phyloP scores from a whole-genome alignment of 2,797 vertebrate species.

The Enoplosus armatus region DNA sequence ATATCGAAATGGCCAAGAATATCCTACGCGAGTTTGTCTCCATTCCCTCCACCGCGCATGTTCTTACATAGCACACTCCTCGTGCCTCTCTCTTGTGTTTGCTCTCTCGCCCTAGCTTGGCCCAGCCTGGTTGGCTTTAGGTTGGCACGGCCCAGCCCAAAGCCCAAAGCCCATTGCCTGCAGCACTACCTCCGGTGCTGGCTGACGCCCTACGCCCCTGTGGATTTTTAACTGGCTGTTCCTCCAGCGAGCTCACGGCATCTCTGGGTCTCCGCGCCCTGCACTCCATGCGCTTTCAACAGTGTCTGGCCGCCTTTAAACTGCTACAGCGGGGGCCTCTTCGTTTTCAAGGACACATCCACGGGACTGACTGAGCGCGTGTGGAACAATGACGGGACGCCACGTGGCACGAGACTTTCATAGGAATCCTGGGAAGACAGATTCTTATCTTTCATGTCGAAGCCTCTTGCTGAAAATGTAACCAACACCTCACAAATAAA shows the following conservation, averaged over 20 bases:
- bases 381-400: slow-evolving; percentile 24
- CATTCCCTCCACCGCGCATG: slow-evolving; percentile 92
- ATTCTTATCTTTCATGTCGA: slow-evolving; percentile 65
- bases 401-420: slow-evolving; percentile 29
- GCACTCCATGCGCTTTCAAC: slow-evolving; percentile 79
- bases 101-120: slow-evolving; percentile 71
- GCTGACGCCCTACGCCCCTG: slow-evolving; percentile 60
- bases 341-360: slow-evolving; percentile 44
- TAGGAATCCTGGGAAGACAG: slow-evolving; percentile 54
- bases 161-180: slow-evolving; percentile 60
- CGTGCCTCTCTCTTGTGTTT: slow-evolving; percentile 27
- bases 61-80: slow-evolving; percentile 92
- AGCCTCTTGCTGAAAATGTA: slow-evolving; percentile 80
- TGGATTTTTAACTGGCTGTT: slow-evolving; percentile 71
- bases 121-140: slow-evolving; percentile 60
- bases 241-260: slow-evolving; percentile 62
- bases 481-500: slow-evolving; percentile 80
- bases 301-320: slow-evolving; percentile 67
- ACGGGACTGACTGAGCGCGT: slow-evolving; percentile 18
- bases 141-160: slow-evolving; percentile 52
- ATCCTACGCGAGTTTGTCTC: slow-evolving; percentile 98
- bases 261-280: slow-evolving; percentile 67
- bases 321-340: slow-evolving; percentile 56
- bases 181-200: slow-evolving; percentile 66
- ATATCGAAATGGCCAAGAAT: slow-evolving; percentile 99